Evolutionary conservation across 53 echinoderm and acorn worm genomes (phyloP).

Genomic region (Henricia sp.): DNA sequence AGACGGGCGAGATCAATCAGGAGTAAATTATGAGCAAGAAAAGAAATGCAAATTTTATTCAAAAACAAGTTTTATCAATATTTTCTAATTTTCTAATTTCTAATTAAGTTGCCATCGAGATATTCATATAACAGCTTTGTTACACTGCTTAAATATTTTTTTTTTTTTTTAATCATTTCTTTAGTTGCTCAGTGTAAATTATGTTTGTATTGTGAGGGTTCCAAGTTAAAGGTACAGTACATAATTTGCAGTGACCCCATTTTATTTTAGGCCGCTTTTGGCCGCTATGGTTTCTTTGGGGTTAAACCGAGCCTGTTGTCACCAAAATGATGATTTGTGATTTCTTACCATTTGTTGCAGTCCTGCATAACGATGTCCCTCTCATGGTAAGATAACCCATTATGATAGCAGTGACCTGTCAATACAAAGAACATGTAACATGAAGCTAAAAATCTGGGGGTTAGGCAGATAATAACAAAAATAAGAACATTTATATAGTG

Average conservation of each 20-base stretch:
- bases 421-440: not conserved
- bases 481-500: not conserved
- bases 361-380: constrained; percentile 1
- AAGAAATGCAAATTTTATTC: not conserved
- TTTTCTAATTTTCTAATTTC: not conserved
- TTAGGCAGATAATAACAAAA: not conserved
- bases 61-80: not conserved
- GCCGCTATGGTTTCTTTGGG: no score
- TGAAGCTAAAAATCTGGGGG: not conserved
- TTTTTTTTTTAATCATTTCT: no score
- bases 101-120: not conserved
- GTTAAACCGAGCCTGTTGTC: not conserved
- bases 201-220: no score
- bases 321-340: not conserved
- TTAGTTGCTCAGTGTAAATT: no score
- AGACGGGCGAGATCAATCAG: no score
- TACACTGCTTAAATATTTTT: no score
- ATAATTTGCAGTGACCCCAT: no score
- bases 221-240: no score
- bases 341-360: constrained; percentile 50
- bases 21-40: not conserved
- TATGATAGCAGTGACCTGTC: constrained; percentile 32
- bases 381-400: constrained; percentile 1
- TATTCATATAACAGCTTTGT: no score
- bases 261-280: no score